Conservation (phyloP, 2,797 vertebrate species). For the Amblyopsis hoosieri region DNA sequence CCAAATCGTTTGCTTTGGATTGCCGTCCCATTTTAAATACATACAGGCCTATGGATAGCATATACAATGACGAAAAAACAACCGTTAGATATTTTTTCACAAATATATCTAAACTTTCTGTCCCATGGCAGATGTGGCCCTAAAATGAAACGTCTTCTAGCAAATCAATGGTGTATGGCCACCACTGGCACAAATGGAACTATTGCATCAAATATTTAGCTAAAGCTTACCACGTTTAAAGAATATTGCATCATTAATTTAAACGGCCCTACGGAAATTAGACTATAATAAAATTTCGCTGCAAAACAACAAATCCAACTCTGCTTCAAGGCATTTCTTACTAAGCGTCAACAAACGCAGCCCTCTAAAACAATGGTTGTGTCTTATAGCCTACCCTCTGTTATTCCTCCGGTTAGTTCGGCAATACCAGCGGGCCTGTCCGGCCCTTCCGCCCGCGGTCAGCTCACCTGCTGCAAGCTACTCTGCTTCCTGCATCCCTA, state of each 20-base stretch:
- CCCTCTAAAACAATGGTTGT: constrained; percentile 1
- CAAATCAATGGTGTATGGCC: no score
- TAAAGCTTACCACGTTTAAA: no score
- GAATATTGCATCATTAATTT: no score
- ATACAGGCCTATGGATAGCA: constrained; percentile 10
- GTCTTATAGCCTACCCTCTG: constrained; percentile 15
- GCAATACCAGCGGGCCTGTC: constrained; percentile 40
- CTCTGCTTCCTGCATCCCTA: constrained; percentile 75
- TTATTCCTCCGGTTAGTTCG: constrained; percentile 31
- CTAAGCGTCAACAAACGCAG: background rate
- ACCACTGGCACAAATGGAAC: no score
- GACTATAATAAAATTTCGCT: no score
- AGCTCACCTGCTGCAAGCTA: constrained; percentile 87
- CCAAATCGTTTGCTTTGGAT: constrained; percentile 17
- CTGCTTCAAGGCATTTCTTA: constrained; percentile 7
- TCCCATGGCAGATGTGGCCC: background rate
- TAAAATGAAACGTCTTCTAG: constrained; percentile 8
- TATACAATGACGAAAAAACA: background rate
- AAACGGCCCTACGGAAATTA: no score
- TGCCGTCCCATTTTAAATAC: constrained; percentile 34
- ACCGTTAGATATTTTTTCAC: constrained; percentile 1
- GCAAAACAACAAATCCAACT: constrained; percentile 22
- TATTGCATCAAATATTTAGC: no score
- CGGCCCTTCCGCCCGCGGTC: constrained; percentile 45
- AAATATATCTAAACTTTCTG: constrained; percentile 2